A percentile compares a stretch with the other conserved stretches of the same genome.
These are phyloP conservation scores for Diaprepes abbreviatus DNA, from an alignment of 2,888 invertebrate species.

Conservation along the genomic window DNA sequence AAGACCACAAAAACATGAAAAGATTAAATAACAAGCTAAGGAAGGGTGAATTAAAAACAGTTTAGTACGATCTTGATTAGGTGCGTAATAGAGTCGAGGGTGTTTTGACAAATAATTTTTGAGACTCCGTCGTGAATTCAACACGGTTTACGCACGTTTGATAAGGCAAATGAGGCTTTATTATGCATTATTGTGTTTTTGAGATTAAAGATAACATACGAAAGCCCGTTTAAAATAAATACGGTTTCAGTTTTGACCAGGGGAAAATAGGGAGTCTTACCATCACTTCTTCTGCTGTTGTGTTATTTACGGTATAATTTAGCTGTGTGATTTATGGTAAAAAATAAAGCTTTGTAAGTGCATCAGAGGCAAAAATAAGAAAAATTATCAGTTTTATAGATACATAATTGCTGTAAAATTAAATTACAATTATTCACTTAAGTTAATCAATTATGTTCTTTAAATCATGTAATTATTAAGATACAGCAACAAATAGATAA, in stretches of 20 bases:
- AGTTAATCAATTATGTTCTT: too few relatives aligned
- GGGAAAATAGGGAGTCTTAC: slow-evolving; percentile 28
- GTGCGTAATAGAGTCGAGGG: slow-evolving; percentile 42
- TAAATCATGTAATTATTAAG: too few relatives aligned
- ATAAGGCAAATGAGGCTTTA: slow-evolving; percentile 60
- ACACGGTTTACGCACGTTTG: slow-evolving; percentile 60
- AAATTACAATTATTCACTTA: too few relatives aligned
- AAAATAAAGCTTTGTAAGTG: too few relatives aligned
- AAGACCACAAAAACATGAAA: neutral
- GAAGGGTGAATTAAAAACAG: slow-evolving; percentile 16
- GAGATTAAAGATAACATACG: slow-evolving; percentile 61
- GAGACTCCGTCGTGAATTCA: slow-evolving; percentile 56
- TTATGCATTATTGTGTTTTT: slow-evolving; percentile 64
- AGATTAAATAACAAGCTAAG: neutral
- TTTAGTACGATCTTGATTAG: slow-evolving; percentile 27
- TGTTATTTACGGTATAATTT: too few relatives aligned
- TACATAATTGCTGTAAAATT: too few relatives aligned
- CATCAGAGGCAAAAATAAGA: too few relatives aligned
- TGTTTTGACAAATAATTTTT: slow-evolving; percentile 33
- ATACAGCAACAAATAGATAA: too few relatives aligned
- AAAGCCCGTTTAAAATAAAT: slow-evolving; percentile 57
- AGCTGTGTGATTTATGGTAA: too few relatives aligned
- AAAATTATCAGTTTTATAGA: too few relatives aligned
- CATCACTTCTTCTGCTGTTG: neutral
- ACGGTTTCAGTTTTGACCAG: slow-evolving; percentile 51